These are phyloP conservation scores for Malaclemys terrapin DNA, from an alignment of 2,113 vertebrate genomes.

Conservation along the genomic window DNA sequence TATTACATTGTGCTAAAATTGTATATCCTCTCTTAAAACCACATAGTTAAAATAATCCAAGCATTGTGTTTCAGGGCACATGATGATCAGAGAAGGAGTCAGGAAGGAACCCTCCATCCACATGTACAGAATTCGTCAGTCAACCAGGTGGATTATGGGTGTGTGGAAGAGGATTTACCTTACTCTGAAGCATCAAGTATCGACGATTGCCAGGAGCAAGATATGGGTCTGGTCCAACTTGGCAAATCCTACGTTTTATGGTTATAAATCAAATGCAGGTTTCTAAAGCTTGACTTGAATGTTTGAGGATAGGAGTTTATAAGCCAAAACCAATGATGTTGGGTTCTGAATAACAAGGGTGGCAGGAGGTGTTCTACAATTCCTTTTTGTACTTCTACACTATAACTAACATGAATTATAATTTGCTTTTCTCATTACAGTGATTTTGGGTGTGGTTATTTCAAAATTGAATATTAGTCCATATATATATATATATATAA, in stretches of 20 bases:
- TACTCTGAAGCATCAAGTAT: neutral
- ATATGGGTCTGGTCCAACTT: rapidly evolving
- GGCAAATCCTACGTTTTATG: neutral
- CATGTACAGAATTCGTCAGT: neutral
- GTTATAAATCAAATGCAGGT: neutral
- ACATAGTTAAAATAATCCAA: neutral
- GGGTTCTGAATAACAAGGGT: neutral
- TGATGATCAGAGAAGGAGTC: neutral
- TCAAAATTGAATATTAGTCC: neutral
- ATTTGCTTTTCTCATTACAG: neutral
- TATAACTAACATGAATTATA: neutral
- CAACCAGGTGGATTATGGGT: neutral
- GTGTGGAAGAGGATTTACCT: neutral
- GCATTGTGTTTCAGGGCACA: neutral
- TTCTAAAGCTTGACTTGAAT: neutral
- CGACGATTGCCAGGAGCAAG: neutral
- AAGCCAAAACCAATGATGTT: neutral
- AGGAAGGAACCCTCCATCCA: neutral
- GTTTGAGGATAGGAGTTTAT: neutral
- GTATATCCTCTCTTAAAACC: neutral
- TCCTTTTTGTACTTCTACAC: neutral
- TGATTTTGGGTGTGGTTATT: neutral
- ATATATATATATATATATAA: neutral
- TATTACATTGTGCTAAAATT: neutral
- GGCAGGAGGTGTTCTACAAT: neutral